A percentile compares a stretch with the other conserved stretches of the same genome.
Evolutionary conservation across 2,113 vertebrate species (phyloP).

Genomic region (Isurus oxyrinchus): DNA sequence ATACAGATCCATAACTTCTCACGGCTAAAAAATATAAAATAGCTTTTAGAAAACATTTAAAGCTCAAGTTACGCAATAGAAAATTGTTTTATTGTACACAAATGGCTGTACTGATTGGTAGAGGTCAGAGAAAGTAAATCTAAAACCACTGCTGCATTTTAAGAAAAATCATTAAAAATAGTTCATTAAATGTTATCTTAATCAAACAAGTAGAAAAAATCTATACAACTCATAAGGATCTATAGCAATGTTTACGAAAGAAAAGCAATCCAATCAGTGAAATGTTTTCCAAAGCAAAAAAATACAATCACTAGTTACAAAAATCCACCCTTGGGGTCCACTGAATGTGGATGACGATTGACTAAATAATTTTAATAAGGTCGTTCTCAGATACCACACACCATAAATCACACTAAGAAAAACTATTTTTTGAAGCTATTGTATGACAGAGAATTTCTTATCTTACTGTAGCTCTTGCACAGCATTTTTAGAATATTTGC

Average conservation of each 20-base stretch:
- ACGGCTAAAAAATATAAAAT: constrained; percentile 56
- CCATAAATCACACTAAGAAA: not conserved
- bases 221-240: not conserved
- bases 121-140: not conserved
- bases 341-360: not conserved
- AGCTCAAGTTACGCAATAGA: not conserved
- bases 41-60: not conserved
- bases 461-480: not conserved
- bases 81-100: not conserved
- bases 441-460: not conserved
- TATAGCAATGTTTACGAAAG: not conserved
- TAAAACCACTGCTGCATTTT: not conserved
- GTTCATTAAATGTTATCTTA: not conserved
- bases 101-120: not conserved
- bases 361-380: not conserved
- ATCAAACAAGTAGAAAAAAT: not conserved
- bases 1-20: constrained; percentile 97
- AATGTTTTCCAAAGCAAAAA: not conserved
- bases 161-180: not conserved
- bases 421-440: not conserved
- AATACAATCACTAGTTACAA: not conserved
- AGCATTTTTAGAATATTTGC: not conserved
- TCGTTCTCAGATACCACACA: too few relatives aligned
- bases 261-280: not conserved
- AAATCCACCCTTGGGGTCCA: not conserved